A percentile compares a stretch with the other conserved stretches of the same genome.
These are phyloP conservation scores for Hippocampus abdominalis DNA, from an alignment of 2,113 vertebrate species.

Conservation along the genomic window DNA sequence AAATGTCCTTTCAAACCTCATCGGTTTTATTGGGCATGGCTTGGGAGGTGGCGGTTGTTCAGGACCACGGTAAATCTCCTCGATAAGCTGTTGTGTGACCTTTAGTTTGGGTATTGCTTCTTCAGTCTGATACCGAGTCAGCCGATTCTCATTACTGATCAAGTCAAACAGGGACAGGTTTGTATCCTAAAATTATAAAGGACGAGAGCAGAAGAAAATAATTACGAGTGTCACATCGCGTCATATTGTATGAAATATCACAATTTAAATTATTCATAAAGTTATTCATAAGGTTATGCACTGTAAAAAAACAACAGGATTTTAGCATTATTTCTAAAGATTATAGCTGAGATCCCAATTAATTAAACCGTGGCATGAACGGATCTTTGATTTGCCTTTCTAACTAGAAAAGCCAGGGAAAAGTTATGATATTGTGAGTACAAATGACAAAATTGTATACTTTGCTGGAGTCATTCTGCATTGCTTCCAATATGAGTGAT, in stretches of 20 bases:
- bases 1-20: conserved; percentile 72
- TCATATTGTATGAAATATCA: not conserved
- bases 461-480: conserved; percentile 76
- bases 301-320: not conserved
- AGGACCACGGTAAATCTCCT: conserved; percentile 83
- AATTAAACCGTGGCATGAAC: not conserved
- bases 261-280: not conserved
- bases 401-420: not conserved
- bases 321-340: not conserved
- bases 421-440: not conserved
- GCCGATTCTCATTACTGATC: conserved; percentile 81
- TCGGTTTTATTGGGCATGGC: conserved; percentile 84
- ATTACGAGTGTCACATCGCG: not conserved
- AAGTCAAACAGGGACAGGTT: conserved; percentile 84
- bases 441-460: conserved; percentile 48
- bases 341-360: not conserved
- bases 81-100: conserved; percentile 82
- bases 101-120: conserved; percentile 84
- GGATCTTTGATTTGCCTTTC: not conserved
- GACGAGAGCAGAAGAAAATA: not conserved
- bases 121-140: conserved; percentile 82
- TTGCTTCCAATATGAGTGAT: conserved; percentile 79
- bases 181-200: conserved; percentile 64
- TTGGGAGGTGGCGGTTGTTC: conserved; percentile 74
- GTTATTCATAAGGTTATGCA: too few species aligned